Evolutionary conservation across 2,888 invertebrate genomes (phyloP).

Genomic region (Dastarcus helophoroides): DNA sequence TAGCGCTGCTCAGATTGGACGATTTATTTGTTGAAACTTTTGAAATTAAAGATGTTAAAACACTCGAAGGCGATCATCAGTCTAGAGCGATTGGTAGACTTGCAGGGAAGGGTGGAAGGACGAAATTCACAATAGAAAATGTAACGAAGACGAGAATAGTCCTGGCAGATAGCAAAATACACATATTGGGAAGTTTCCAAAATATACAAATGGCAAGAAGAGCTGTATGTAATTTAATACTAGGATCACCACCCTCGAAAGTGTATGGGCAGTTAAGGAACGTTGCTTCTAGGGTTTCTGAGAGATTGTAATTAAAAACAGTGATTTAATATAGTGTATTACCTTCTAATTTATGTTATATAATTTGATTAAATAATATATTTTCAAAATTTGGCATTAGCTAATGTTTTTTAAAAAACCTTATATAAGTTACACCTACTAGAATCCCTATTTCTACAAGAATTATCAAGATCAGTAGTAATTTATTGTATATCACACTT

Average conservation of each 20-base stretch:
- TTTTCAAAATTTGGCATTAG: too few species aligned
- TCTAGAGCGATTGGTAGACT: constrained; percentile 93
- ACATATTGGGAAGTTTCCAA: constrained; percentile 93
- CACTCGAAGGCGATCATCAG: constrained; percentile 87
- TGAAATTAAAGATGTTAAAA: constrained; percentile 93
- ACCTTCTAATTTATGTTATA: too few species aligned
- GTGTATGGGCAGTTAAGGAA: constrained; percentile 90
- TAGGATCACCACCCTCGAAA: constrained; percentile 95
- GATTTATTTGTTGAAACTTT: constrained; percentile 96
- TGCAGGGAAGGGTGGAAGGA: constrained; percentile 94
- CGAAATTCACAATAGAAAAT: constrained; percentile 98
- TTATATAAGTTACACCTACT: constrained; percentile 49
- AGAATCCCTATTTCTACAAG: constrained; percentile 57
- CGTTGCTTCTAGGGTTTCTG: constrained; percentile 71
- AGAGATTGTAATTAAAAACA: constrained; percentile 65
- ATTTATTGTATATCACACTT: constrained; percentile 63
- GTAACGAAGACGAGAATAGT: constrained; percentile 97
- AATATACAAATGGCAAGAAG: constrained; percentile 91
- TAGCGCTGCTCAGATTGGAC: constrained; percentile 87
- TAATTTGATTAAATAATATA: too few species aligned
- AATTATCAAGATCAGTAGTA: constrained; percentile 62
- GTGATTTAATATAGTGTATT: too few species aligned
- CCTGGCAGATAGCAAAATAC: constrained; percentile 91
- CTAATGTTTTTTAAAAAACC: constrained; percentile 40
- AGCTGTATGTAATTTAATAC: constrained; percentile 90